Evolutionary conservation across 2,888 invertebrate species (phyloP), one percentile per base, ranked within the genome.

Genomic region (Hyposoter dolosus): DNA sequence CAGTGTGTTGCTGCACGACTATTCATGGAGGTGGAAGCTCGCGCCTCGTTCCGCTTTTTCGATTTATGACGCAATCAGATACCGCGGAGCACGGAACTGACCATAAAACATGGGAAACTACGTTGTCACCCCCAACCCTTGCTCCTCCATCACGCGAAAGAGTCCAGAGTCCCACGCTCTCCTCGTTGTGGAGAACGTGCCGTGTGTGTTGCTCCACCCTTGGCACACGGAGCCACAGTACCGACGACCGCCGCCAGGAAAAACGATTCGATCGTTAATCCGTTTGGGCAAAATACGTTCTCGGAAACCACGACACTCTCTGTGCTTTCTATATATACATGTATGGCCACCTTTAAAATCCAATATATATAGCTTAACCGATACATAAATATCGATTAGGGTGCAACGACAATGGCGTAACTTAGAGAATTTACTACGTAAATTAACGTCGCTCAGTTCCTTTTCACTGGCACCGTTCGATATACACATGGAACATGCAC

Each of bases 31-130:
- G 76, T 84, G 84, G 84, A 76, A 81, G 68, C 83, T 75, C 76
- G 77, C 77, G 76, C 81, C 83, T 83, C 81, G 83, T 78, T 83
- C 80, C 76, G 83, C 74, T 88, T 87, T 86, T 90, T 92, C 92
- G 92, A 92, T 92, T 92, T 92, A 92, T 92, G 92, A 92, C 91
- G 92, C 92, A 92, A 92, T 92, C 92, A 92, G 92, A 92, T 92
- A 92, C 92, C 92, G 89, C 88, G 90, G 91, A 89, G 91, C 91
- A 89, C 91, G 91, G 90, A 89, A 90, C 92, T 91, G 92, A 91
- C 91, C 92, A 92, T 92, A 92, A 92, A 92, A 92, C 91, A 92
- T 91, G 90, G 90, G 90, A 91, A 92, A 92, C 91, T 91, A 92
- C 91, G 91, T 90, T 91, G 91, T 92, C 91, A 90, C 91, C 92